Evolutionary conservation across 2,797 vertebrate species (phyloP).

Genomic region (Anguilla marmorata): DNA sequence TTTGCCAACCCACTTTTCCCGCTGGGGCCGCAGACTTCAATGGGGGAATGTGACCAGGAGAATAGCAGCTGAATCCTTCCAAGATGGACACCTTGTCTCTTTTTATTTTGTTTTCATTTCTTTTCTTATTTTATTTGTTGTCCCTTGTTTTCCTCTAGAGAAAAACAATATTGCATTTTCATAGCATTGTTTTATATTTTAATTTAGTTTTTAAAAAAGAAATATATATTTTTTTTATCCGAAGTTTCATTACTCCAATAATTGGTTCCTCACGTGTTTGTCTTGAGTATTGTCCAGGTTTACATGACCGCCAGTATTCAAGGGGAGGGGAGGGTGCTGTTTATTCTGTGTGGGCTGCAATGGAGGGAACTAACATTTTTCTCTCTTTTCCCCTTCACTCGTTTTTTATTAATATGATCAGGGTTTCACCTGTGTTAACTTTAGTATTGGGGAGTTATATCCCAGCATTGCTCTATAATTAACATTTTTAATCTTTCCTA

Average conservation of each 20-base stretch:
- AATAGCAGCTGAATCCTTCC: slow-evolving; percentile 87
- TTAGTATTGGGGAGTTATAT: slow-evolving; percentile 20
- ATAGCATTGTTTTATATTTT: slow-evolving; percentile 71
- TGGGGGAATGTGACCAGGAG: slow-evolving; percentile 97
- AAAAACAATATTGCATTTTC: slow-evolving; percentile 66
- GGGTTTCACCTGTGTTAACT: slow-evolving; percentile 38
- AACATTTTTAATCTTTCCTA: slow-evolving; percentile 48
- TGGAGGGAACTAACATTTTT: slow-evolving; percentile 68
- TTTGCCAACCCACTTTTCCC: slow-evolving; percentile 99
- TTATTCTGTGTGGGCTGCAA: slow-evolving; percentile 72
- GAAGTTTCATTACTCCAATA: slow-evolving; percentile 57
- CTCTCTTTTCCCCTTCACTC: slow-evolving; percentile 17
- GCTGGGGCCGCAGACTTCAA: slow-evolving; percentile 97
- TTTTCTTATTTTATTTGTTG: slow-evolving; percentile 78
- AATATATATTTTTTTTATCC: slow-evolving; percentile 67
- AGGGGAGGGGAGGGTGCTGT: slow-evolving; percentile 55
- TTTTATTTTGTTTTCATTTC: slow-evolving; percentile 78
- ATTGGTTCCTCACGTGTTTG: slow-evolving; percentile 74
- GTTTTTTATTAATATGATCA: slow-evolving; percentile 27
- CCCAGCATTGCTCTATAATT: slow-evolving; percentile 28
- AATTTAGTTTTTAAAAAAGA: slow-evolving; percentile 60
- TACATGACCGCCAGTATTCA: slow-evolving; percentile 68
- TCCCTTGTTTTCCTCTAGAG: slow-evolving; percentile 81
- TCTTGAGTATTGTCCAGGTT: slow-evolving; percentile 76
- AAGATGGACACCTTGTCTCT: slow-evolving; percentile 99